A percentile compares a stretch with the other conserved stretches of the same genome.
These are phyloP conservation scores for Athene noctua DNA, from an alignment of 2,113 vertebrate genomes.

Conservation along the genomic window DNA sequence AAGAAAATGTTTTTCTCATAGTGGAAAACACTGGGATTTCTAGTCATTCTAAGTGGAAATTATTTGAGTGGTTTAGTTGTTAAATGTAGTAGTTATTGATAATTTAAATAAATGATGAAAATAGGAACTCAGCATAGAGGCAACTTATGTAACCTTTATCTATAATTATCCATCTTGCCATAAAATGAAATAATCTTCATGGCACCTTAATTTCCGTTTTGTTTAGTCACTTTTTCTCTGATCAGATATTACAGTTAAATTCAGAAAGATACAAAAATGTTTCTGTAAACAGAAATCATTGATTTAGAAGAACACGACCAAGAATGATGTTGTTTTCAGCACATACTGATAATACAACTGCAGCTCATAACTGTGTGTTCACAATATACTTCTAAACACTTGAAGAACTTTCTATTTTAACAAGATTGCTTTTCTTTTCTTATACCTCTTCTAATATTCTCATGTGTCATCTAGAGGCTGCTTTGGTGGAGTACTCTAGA, in stretches of 20 bases:
- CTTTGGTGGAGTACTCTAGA: neutral
- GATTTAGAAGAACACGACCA: neutral
- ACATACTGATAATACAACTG: neutral
- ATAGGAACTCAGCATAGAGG: neutral
- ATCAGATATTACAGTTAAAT: neutral
- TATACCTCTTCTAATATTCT: neutral
- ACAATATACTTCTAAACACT: neutral
- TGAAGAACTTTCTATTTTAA: neutral
- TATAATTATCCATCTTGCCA: neutral
- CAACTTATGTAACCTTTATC: neutral
- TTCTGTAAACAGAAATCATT: neutral
- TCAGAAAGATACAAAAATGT: neutral
- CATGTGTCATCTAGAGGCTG: neutral
- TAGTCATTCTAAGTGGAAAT: neutral
- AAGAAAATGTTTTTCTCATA: neutral
- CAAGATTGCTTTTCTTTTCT: neutral
- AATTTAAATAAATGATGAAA: neutral
- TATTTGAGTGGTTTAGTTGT: neutral
- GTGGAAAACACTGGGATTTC: neutral
- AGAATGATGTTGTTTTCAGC: neutral
- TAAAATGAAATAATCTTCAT: neutral
- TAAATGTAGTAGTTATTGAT: neutral
- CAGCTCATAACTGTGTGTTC: neutral
- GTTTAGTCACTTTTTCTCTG: neutral
- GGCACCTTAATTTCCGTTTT: neutral